These are phyloP conservation scores for Xestia rhomboidea DNA, from an alignment of 2,888 invertebrate species.

Conservation along the genomic window DNA sequence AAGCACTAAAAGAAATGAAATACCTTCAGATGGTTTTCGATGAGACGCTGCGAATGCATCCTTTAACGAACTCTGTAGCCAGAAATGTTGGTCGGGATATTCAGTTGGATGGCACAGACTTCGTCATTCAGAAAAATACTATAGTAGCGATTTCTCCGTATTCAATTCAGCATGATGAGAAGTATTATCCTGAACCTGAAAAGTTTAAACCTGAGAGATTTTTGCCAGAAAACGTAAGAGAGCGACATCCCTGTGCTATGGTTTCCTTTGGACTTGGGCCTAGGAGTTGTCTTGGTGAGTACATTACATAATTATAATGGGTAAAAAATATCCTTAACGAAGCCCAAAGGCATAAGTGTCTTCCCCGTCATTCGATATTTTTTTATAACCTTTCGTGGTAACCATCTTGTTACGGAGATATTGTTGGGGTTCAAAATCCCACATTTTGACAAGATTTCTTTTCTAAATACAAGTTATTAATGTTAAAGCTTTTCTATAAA, in stretches of 20 bases:
- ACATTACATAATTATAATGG: background rate
- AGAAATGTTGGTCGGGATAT: conserved; percentile 76
- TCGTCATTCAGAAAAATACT: conserved; percentile 77
- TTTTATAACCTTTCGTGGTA: too few relatives aligned
- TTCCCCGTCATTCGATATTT: too few relatives aligned
- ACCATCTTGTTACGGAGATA: too few relatives aligned
- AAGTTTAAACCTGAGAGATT: conserved; percentile 88
- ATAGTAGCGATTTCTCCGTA: conserved; percentile 78
- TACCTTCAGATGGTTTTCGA: conserved; percentile 82
- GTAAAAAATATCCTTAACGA: background rate
- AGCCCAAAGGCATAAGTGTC: too few relatives aligned
- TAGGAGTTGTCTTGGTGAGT: conserved; percentile 84
- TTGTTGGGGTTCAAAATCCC: too few relatives aligned
- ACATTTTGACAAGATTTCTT: too few relatives aligned
- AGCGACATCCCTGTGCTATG: conserved; percentile 79
- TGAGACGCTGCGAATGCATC: conserved; percentile 78
- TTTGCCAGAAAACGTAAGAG: conserved; percentile 74
- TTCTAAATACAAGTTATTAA: too few relatives aligned
- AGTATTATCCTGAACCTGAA: conserved; percentile 84
- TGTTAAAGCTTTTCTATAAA: too few relatives aligned
- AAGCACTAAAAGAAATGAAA: conserved; percentile 79
- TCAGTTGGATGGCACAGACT: conserved; percentile 77
- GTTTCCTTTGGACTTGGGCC: conserved; percentile 86
- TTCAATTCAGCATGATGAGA: conserved; percentile 85
- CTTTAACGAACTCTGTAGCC: conserved; percentile 80